Evolutionary conservation across 1,140 invertebrate species (phyloP), one percentile per base, ranked within the genome.

Genomic region (Schlechtendalia chinensis): DNA sequence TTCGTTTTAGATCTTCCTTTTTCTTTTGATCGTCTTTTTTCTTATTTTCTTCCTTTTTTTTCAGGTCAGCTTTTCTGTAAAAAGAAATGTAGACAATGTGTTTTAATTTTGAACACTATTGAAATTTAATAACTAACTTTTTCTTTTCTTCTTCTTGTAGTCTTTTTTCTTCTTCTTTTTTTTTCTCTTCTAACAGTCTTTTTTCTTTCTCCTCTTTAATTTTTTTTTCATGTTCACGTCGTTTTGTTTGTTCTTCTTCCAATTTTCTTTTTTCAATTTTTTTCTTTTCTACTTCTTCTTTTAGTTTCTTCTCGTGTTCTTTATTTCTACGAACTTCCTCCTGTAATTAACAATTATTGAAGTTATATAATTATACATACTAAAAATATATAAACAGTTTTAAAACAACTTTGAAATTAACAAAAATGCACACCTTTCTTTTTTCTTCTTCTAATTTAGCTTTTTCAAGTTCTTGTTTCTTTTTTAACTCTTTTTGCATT

Each of bases 161-260:
- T 83, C 84, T 82, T 79, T 82, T 82, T 79, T 83, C 81, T 79
- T 84, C 83, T 81, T 82, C 67, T 83, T 82, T 87, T 58, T 82
- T 83, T 71, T 84, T 86, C 22, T 82, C 74, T 81, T 81, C 80
- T 39, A 54, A 80, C 79, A 47, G 82, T 82, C 58, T 86, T 88
- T 83, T 84, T 88, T 84, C 84, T 87, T 85, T 85, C 87, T 89
- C 88, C 80, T 88, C 88, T 16, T 86, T 85, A 83, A 88, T 87
- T 22, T 86, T 85, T 75, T 86, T 86, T 65, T 86, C 85, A 77
- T 86, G 27, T 58, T 72, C 56, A 39, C 69, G 72, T 81, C 67
- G 77, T 58, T 77, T 77, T 27, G 59, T 19, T 17, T 81, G 56
- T 67, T 81, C 81, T 47, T 81, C 81, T 69, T 81, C 81, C 5